Conservation (phyloP, 2,113 vertebrate species). For the Athene noctua region DNA sequence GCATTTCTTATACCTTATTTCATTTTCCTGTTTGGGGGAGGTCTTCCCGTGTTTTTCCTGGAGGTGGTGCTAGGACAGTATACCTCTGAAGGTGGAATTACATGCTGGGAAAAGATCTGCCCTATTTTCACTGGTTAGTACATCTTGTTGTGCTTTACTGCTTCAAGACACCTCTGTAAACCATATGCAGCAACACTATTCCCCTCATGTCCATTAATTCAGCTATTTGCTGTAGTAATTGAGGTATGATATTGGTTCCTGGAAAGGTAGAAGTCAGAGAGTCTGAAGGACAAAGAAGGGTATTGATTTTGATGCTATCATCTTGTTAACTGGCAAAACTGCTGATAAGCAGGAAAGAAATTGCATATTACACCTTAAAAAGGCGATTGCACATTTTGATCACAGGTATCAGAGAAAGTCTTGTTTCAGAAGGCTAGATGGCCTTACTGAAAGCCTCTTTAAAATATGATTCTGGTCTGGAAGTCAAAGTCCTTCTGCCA, state of each 20-base stretch:
- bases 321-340: conserved; percentile 19
- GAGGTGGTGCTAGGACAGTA: conserved; percentile 96
- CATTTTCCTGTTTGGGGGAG: conserved; percentile 98
- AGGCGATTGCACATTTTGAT: neutral
- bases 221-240: neutral
- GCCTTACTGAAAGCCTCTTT: neutral
- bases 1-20: conserved; percentile 99
- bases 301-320: conserved; percentile 43
- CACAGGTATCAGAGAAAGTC: neutral
- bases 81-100: conserved; percentile 98
- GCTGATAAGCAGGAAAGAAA: neutral
- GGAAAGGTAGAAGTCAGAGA: conserved; percentile 30
- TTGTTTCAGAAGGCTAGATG: neutral
- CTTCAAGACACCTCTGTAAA: neutral
- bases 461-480: neutral
- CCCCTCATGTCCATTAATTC: neutral
- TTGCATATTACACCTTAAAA: neutral
- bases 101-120: conserved; percentile 97
- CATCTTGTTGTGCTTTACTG: neutral
- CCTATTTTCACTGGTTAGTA: conserved; percentile 96
- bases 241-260: neutral
- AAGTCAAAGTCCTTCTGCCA: neutral
- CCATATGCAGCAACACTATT: neutral
- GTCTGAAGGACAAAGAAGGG: conserved; percentile 3
- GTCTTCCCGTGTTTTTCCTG: conserved; percentile 97